Percentiles rank a stretch among this genome's conserved stretches.
These are phyloP conservation scores for Brevipalpus yothersi DNA, from an alignment of 1,140 invertebrate genomes.

Conservation along the genomic window DNA sequence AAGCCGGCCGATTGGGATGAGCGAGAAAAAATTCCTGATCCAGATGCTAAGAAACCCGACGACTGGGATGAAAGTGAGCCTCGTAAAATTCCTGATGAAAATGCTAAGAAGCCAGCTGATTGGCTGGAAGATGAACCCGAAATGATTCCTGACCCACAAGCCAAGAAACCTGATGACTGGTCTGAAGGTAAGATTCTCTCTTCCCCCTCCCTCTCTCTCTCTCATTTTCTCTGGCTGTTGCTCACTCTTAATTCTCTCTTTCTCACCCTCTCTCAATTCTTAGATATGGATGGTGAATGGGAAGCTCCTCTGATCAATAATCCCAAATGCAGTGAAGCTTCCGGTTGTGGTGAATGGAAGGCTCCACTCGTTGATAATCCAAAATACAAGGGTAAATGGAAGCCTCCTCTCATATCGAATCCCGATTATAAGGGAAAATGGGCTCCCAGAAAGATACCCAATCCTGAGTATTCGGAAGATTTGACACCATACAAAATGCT, in stretches of 20 bases:
- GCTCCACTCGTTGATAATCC: conserved; percentile 67
- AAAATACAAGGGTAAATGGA: conserved; percentile 75
- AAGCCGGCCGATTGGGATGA: conserved; percentile 92
- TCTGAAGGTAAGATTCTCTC: conserved; percentile 12
- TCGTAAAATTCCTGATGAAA: conserved; percentile 61
- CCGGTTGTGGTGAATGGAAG: conserved; percentile 78
- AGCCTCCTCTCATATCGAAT: conserved; percentile 65
- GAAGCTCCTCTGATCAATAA: conserved; percentile 72
- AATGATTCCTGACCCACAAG: conserved; percentile 62
- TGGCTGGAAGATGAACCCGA: conserved; percentile 84
- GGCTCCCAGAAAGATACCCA: conserved; percentile 56
- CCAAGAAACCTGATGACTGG: conserved; percentile 78
- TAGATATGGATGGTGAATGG: conserved; percentile 96
- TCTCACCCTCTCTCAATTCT: conserved; percentile 28
- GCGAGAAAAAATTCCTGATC: conserved; percentile 40
- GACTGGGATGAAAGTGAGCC: conserved; percentile 86
- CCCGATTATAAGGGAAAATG: conserved; percentile 86
- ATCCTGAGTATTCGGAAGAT: conserved; percentile 83
- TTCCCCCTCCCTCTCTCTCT: too few relatives aligned
- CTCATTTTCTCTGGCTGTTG: conserved; percentile 9
- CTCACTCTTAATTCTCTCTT: conserved; percentile 20
- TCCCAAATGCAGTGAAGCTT: conserved; percentile 51
- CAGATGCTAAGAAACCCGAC: conserved; percentile 40
- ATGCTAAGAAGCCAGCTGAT: conserved; percentile 59
- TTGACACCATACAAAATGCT: conserved; percentile 58